These are phyloP conservation scores for Augochlora pura DNA, from an alignment of 1,140 invertebrate genomes.

Conservation along the genomic window DNA sequence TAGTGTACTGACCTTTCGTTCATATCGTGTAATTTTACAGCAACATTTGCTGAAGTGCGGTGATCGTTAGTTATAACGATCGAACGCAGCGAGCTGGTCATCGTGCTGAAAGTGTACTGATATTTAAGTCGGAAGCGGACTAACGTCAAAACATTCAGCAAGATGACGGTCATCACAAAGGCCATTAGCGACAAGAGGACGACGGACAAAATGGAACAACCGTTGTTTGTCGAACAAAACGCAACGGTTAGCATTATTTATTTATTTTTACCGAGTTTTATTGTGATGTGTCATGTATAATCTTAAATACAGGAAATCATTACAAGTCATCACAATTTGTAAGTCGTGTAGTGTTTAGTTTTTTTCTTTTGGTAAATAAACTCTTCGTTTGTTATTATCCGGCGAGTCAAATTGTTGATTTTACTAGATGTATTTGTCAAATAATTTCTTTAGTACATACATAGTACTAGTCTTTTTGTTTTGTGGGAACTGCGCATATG, in stretches of 20 bases:
- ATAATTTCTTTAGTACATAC: background rate
- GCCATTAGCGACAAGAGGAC: conserved; percentile 84
- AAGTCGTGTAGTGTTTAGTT: background rate
- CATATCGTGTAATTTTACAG: background rate
- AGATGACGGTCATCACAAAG: conserved; percentile 86
- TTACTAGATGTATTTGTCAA: background rate
- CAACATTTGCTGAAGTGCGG: background rate
- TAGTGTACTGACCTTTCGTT: background rate
- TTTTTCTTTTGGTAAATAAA: conserved; percentile 8
- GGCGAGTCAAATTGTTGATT: background rate
- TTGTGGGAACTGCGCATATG: background rate
- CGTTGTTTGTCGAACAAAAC: conserved; percentile 81
- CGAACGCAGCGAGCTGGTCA: background rate
- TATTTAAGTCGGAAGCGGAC: background rate
- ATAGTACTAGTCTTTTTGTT: background rate
- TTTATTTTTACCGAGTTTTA: background rate
- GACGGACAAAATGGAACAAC: conserved; percentile 83
- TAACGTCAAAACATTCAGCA: conserved; percentile 32
- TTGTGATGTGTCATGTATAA: background rate
- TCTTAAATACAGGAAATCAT: background rate
- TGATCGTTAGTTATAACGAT: background rate
- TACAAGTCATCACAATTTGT: background rate
- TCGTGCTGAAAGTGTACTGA: background rate
- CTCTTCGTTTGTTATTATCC: background rate
- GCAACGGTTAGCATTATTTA: conserved; percentile 66